Base-by-base conservation (phyloP, 2,797 vertebrate genomes). In the Orestias chungarensis region DNA sequence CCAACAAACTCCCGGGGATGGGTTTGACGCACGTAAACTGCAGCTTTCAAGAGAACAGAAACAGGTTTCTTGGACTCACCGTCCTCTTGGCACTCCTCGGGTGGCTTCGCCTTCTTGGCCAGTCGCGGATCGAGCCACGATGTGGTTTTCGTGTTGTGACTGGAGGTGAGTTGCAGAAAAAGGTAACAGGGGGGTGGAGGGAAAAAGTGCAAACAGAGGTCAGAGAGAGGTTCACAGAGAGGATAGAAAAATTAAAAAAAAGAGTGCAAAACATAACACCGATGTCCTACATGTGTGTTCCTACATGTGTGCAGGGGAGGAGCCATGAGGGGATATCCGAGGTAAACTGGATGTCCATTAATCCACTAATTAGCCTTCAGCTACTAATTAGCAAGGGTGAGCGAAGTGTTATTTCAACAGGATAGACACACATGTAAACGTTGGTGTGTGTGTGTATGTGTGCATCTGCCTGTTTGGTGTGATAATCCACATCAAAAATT, bases 101-200 rank as follows among this genome's bases (percentile, higher is more conserved):
- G 97, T 65, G 98, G 98, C 89, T 99, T 99, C 75, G 97, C 97
- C 94, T 99, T 99, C 95, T 98, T 99, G 67, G 98, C 98, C 81
- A 99, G 96, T 88, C 98, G 96, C 91, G 98, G 98, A 95, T 99
- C 98, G 85, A 99, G 95, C 98, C 98, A 99, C 85, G 98, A 99
- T 86, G 97, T 99, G 62, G 98, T 99, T 96, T 99, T 99, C 94
- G 97, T 99, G 95, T 99, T 99, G 95, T 99, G 98, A 95, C 98
- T 99, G 92, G 88, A 95, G 93, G 42, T 70, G 66, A 79, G 0
- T 47, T 2, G 54, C 1, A 64, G 38, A 75, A 64, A 64, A 68
- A 66, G 73, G 23, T 50, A 47, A 78, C 5, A 20, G 44, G 50
- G n/a, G 27, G 55, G 67, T 66, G 47, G 44, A 65, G 12, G 0